Conservation (phyloP, 2,797 vertebrate species). For the Novumbra hubbsi region DNA sequence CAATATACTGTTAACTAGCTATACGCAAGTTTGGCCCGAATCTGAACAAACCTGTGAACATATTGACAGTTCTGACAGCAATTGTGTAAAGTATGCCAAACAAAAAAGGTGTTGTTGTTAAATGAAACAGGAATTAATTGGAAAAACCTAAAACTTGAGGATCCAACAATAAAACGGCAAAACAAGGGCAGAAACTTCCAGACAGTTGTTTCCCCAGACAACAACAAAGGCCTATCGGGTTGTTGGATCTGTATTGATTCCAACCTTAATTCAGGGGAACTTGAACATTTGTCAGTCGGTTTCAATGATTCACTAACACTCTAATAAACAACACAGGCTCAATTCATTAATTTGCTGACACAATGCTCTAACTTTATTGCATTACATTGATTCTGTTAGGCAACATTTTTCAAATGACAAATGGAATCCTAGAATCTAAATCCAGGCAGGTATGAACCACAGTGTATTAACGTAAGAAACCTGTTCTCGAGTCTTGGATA, state of each 20-base stretch:
- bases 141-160: not conserved
- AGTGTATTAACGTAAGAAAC: not conserved
- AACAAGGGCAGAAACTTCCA: not conserved
- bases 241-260: not conserved
- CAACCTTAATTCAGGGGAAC: constrained; percentile 3
- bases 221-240: not conserved
- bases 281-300: not conserved
- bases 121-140: not conserved
- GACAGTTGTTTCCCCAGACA: not conserved
- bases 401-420: not conserved
- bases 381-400: not conserved
- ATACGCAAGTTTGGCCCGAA: not conserved
- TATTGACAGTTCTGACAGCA: not conserved
- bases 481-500: not conserved
- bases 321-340: not conserved
- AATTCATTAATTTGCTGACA: not conserved
- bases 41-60: not conserved
- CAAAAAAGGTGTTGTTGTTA: not conserved
- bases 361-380: not conserved
- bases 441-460: not conserved
- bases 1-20: not conserved
- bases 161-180: not conserved
- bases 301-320: not conserved
- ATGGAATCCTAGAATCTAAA: not conserved
- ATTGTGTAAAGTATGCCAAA: not conserved